phyloP scores from a whole-genome alignment of 23 tunicate genomes.

The Aplidium turbinatum region DNA sequence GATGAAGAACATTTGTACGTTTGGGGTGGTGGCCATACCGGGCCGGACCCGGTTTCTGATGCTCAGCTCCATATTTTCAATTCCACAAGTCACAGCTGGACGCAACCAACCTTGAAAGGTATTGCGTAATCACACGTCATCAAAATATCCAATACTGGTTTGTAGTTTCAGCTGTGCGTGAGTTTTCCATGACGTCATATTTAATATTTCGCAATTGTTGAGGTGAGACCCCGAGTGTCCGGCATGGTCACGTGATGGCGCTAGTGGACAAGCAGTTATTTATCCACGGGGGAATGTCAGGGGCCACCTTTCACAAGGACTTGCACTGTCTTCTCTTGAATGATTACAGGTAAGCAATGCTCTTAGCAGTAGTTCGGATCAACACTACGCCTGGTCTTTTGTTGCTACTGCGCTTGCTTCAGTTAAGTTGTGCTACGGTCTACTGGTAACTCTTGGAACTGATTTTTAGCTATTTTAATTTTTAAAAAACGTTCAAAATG shows the following conservation, averaged over 20 bases:
- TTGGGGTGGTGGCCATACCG: conserved; percentile 84
- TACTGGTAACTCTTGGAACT: background rate
- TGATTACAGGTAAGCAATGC: conserved; percentile 33
- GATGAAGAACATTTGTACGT: conserved; percentile 54
- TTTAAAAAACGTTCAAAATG: no score
- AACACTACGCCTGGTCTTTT: background rate
- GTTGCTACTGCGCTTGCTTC: background rate
- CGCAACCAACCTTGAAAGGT: conserved; percentile 59
- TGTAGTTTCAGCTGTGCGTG: no score
- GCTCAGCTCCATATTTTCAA: conserved; percentile 55
- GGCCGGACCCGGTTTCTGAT: conserved; percentile 70
- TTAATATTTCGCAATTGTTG: background rate
- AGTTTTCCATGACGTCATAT: no score
- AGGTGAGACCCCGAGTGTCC: conserved; percentile 75
- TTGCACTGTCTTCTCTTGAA: conserved; percentile 54
- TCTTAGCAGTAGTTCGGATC: background rate
- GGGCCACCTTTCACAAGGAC: conserved; percentile 70
- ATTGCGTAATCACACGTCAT: no score
- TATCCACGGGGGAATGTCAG: conserved; percentile 94
- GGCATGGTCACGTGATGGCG: conserved; percentile 88
- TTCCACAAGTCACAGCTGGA: conserved; percentile 45
- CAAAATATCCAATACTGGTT: no score
- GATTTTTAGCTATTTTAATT: no score
- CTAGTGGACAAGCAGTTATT: conserved; percentile 43
- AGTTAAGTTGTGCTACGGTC: background rate